phyloP scores from a whole-genome alignment of 92 coral and sea anemone species.

The Porites cylindrica region DNA sequence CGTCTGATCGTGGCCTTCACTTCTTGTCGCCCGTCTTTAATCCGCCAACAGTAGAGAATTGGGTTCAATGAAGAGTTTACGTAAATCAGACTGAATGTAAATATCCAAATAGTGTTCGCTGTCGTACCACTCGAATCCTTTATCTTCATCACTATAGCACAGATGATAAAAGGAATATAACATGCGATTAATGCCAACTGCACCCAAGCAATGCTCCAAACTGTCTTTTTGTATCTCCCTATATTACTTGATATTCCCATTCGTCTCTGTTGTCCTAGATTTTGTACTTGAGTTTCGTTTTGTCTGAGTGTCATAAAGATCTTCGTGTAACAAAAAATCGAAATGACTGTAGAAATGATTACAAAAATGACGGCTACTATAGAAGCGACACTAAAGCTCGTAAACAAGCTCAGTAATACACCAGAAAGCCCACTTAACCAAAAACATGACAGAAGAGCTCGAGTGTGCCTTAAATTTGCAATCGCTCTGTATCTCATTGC shows the following conservation, averaged over 20 bases:
- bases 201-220: not conserved
- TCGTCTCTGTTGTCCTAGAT: no score
- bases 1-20: not conserved
- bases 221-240: not conserved
- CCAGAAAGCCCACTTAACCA: not conserved
- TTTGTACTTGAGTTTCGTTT: not conserved
- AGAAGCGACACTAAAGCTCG: not conserved
- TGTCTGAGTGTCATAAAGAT: not conserved
- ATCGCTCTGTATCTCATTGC: constrained; percentile 3
- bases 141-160: no score
- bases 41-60: not conserved
- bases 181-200: not conserved
- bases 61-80: not conserved
- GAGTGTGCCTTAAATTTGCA: constrained; percentile 10
- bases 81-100: no score
- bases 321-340: not conserved
- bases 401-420: not conserved
- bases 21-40: not conserved
- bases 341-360: not conserved
- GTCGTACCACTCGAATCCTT: no score
- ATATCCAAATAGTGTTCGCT: not conserved
- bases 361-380: not conserved
- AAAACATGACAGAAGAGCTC: not conserved
- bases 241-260: not conserved
- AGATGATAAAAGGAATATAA: not conserved